Evolutionary conservation across 2,888 invertebrate genomes (phyloP), one percentile per base, ranked within the genome.

Genomic region (Parnassius glacialis): DNA sequence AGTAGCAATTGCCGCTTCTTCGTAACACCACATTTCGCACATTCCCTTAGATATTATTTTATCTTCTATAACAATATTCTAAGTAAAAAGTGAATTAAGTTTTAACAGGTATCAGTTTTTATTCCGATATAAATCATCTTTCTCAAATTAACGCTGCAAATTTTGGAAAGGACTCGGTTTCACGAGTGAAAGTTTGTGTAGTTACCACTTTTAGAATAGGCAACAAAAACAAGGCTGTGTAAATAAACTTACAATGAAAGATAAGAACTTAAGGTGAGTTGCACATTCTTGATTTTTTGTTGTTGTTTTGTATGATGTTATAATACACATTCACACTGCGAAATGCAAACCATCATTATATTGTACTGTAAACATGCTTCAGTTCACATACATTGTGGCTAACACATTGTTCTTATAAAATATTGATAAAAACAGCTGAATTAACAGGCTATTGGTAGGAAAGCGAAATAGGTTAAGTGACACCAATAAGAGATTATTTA

Each of bases 221-320:
- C 2, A 42, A 42, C 50, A 48, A 1, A 54, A 51, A 20, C 16
- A 54, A 54, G 43, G 16, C 51, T 45, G 59, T 58, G 56, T 52
- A 52, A 51, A 13, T 43, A 55, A 59, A 59, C 43, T 9, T 34
- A 59, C 56, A 53, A 64, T 64, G 64, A 64, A 64, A 53, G 60
- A 64, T 54, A 64, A 59, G 47, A 63, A 47, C 50, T 41, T 60
- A 41, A 58, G 64, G 64, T 64, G 48, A 64, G 64, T 57, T 63
- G 34, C 5, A 45, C 44, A n/a, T 42, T 12, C 34, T 52, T 12
- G 25, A 34, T 34, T 34, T 34, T 34, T 34, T 34, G 34, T 34
- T 34, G 7, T 34, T 34, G 7, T 34, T 34, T 34, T 34, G 34
- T 7, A 34, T 34, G 7, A 34, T 7, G 7, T 34, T 34, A 34